phyloP scores from a whole-genome alignment of 1,140 invertebrate genomes.

The Sweltsa coloradensis region DNA sequence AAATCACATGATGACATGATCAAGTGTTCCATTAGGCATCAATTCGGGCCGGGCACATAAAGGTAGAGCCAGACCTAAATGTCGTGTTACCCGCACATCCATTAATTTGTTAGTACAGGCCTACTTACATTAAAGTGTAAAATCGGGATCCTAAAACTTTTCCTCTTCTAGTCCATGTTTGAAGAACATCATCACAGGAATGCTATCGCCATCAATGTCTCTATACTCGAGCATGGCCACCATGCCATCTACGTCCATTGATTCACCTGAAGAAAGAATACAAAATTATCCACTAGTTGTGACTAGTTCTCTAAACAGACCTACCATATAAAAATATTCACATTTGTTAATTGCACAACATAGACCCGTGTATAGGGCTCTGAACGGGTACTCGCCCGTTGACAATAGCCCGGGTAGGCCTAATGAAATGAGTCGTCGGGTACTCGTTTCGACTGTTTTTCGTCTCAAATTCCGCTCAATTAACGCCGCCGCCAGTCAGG shows the following conservation, averaged over 20 bases:
- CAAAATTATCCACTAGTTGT: no score
- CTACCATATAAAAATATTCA: no score
- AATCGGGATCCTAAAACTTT: conserved; percentile 56
- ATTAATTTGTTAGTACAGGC: background rate
- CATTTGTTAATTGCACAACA: background rate
- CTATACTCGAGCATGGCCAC: conserved; percentile 89
- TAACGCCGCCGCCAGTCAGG: no score
- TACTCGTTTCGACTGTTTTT: no score
- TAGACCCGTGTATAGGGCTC: no score
- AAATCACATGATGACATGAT: background rate
- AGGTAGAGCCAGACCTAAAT: background rate
- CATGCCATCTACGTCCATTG: conserved; percentile 87
- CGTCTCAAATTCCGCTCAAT: no score
- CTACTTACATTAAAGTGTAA: no score
- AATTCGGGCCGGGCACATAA: background rate
- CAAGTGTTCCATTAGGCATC: background rate
- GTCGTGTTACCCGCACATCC: background rate
- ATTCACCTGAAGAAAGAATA: conserved; percentile 57
- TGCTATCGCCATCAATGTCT: conserved; percentile 67
- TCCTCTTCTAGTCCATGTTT: conserved; percentile 91
- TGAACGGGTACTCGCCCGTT: no score
- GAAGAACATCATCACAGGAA: conserved; percentile 87
- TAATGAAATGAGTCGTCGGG: no score
- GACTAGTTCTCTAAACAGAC: no score
- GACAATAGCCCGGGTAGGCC: no score